Evolutionary conservation across 2,888 invertebrate genomes (phyloP).

Genomic region (Hirtodrosophila cameraria): DNA sequence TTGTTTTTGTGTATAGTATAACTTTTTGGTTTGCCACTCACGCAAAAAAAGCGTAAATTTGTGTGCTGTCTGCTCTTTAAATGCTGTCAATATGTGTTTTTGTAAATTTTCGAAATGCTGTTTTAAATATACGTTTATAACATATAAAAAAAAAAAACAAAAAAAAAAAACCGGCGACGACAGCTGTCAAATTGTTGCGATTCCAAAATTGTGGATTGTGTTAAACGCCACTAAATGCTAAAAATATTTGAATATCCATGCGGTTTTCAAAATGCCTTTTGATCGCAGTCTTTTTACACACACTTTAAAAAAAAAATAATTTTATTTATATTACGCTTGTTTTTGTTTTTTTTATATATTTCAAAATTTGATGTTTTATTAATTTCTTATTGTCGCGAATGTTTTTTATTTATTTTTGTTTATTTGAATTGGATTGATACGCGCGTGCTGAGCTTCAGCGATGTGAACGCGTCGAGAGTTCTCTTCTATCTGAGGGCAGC

Average conservation of each 20-base stretch:
- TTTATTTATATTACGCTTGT: background rate
- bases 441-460: constrained; percentile 33
- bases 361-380: background rate
- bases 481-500: constrained; percentile 66
- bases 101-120: constrained; percentile 20
- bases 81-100: constrained; percentile 30
- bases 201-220: constrained; percentile 1
- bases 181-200: constrained; percentile 36
- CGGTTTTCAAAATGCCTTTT: background rate
- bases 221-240: constrained; percentile 22
- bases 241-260: constrained; percentile 23
- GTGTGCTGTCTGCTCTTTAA: constrained; percentile 50
- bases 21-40: constrained; percentile 8
- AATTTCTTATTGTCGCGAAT: constrained; percentile 17
- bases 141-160: too few species aligned
- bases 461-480: constrained; percentile 63
- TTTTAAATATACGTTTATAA: too few species aligned
- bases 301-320: background rate
- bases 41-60: constrained; percentile 29
- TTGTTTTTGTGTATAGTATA: background rate
- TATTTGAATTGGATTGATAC: constrained; percentile 10
- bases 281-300: background rate
- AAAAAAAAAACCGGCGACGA: constrained; percentile 25
- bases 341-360: constrained; percentile 1
- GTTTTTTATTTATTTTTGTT: constrained; percentile 3